Evolutionary conservation across 1,140 invertebrate species (phyloP), one percentile per base, ranked within the genome.

Genomic region (Lanistes nyassanus): DNA sequence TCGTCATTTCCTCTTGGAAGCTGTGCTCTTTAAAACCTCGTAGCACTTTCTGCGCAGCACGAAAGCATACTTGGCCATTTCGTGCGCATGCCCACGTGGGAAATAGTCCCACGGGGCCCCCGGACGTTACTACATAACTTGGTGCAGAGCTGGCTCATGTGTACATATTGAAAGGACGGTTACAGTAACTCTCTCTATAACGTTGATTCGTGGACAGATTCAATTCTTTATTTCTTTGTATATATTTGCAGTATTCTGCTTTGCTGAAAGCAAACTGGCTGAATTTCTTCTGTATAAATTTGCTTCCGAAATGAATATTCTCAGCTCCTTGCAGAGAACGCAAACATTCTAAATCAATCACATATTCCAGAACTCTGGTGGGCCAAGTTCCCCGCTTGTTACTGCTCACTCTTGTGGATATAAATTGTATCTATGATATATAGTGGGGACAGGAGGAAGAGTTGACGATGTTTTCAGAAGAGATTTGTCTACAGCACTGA

Each of bases 231-330:
- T 56, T 72, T 72, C 70, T 72, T 55, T 72, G 70, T 72, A 72
- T 72, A 72, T 72, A 72, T 72, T 72, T 36, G 70, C 70, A 72
- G 70, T 58, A 56, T 72, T 72, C 11, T 31, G 70, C 55, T 72
- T 72, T 26, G 55, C 70, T 60, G 70, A 60, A 36, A 58, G 55
- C 70, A 56, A 37, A 72, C 34, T 37, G 70, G 70, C 55, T 60
- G 68, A 70, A 21, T 70, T 53, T 70, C 42, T 67, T 67, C 26
- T 72, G 70, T 72, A 72, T 72, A 72, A 72, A 72, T 72, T 72
- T 53, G 70, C 70, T 72, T 72, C 70, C 60, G 56, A 31, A 60
- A 60, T 47, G 56, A 60, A 23, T 60, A 72, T 72, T 39, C 70
- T n/a, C 11, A n/a, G n/a, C n/a, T 42, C 37, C 55, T 72, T 72